phyloP scores from a whole-genome alignment of 2,113 vertebrate genomes.

The Ptychochromis oligacanthus region DNA sequence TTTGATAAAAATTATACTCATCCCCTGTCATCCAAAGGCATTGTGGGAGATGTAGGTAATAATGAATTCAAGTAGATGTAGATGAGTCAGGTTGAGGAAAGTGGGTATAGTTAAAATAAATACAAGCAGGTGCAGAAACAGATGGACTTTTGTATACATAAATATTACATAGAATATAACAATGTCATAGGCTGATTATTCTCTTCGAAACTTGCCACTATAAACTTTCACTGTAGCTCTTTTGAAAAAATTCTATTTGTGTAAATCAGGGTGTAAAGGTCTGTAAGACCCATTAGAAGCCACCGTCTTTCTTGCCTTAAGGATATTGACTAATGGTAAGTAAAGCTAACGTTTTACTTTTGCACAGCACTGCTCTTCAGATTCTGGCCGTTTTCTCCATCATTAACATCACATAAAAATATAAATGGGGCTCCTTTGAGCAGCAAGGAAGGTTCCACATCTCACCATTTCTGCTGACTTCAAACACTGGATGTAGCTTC shows the following conservation, averaged over 20 bases:
- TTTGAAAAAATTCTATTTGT: constrained; percentile 11
- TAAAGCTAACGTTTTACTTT: constrained; percentile 22
- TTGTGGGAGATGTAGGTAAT: constrained; percentile 9
- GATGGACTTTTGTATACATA: not conserved
- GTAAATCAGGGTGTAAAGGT: constrained; percentile 8
- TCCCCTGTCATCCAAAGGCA: constrained; percentile 19
- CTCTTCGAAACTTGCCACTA: not conserved
- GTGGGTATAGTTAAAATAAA: not conserved
- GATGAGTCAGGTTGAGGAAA: constrained; percentile 6
- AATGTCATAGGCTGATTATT: not conserved
- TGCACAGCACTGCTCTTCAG: not conserved
- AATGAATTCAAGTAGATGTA: not conserved
- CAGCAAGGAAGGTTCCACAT: not conserved
- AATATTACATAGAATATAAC: not conserved
- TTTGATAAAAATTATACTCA: not conserved
- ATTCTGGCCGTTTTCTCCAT: constrained; percentile 36
- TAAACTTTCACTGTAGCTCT: not conserved
- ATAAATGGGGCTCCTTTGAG: constrained; percentile 17
- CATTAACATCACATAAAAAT: constrained; percentile 52
- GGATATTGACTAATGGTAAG: not conserved
- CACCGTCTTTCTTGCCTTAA: not conserved
- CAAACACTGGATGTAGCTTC: not conserved
- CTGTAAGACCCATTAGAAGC: not conserved
- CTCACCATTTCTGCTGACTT: constrained; percentile 38
- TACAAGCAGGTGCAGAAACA: not conserved